Evolutionary conservation across 2,113 vertebrate genomes (phyloP).

Genomic region (Osmerus mordax): DNA sequence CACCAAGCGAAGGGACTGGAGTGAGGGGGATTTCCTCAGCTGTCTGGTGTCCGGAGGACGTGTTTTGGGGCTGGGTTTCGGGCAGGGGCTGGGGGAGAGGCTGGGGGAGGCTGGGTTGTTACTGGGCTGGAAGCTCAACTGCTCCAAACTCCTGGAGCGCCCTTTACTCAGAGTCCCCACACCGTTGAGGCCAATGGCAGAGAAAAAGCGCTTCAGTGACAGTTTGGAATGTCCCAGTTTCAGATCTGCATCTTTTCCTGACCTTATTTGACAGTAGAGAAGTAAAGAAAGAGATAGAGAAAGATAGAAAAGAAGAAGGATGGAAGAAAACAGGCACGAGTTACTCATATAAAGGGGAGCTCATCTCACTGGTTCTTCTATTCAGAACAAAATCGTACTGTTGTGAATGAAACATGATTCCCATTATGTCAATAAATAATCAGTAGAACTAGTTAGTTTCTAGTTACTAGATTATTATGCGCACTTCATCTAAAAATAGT

Average conservation of each 20-base stretch:
- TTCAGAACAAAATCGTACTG: too few species aligned
- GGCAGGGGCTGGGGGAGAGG: not conserved
- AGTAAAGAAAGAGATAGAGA: not conserved
- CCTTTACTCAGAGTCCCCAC: slow-evolving; percentile 69
- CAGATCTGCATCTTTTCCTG: slow-evolving; percentile 3
- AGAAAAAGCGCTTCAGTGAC: slow-evolving; percentile 78
- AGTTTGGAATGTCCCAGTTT: slow-evolving; percentile 44
- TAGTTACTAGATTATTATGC: too few species aligned
- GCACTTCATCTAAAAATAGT: too few species aligned
- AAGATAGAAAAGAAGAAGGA: not conserved
- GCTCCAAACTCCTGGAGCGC: slow-evolving; percentile 81
- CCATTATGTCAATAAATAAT: too few species aligned
- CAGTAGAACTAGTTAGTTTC: too few species aligned
- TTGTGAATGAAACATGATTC: too few species aligned
- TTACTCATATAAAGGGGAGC: not conserved
- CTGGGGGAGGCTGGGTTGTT: not conserved
- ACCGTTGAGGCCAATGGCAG: slow-evolving; percentile 69
- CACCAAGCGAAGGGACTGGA: slow-evolving; percentile 79
- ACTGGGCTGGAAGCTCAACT: slow-evolving; percentile 32
- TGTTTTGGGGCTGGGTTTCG: not conserved
- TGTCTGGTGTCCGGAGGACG: rapidly evolving
- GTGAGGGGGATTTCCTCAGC: slow-evolving; percentile 74
- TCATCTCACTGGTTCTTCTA: too few species aligned
- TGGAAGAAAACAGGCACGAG: not conserved
- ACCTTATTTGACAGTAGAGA: slow-evolving; percentile 5